phyloP scores from a whole-genome alignment of 2,888 invertebrate species.

The Zelleria hepariella region DNA sequence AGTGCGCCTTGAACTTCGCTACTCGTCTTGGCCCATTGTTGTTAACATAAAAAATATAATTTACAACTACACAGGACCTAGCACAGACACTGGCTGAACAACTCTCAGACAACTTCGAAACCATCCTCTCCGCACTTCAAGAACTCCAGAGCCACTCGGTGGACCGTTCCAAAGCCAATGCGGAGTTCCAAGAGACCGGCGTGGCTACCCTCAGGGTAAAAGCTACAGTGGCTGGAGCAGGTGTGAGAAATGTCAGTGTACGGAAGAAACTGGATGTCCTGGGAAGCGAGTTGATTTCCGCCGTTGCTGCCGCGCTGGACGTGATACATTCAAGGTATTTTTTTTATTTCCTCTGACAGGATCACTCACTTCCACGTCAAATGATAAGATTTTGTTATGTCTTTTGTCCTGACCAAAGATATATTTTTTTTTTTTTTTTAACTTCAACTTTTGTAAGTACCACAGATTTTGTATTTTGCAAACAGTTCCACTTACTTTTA shows the following conservation, averaged over 20 bases:
- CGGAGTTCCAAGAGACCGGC: slow-evolving; percentile 78
- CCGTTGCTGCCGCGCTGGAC: slow-evolving; percentile 62
- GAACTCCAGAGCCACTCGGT: slow-evolving; percentile 79
- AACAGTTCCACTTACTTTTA: too few species aligned
- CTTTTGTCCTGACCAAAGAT: too few species aligned
- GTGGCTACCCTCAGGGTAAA: slow-evolving; percentile 81
- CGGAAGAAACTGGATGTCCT: slow-evolving; percentile 67
- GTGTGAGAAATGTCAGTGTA: slow-evolving; percentile 61
- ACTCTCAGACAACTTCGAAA: slow-evolving; percentile 63
- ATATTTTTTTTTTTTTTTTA: too few species aligned
- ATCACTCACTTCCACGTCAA: background rate
- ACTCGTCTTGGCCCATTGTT: background rate
- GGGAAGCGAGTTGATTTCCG: slow-evolving; percentile 69
- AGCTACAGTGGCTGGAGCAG: slow-evolving; percentile 67
- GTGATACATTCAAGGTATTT: slow-evolving; percentile 55
- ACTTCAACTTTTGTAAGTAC: too few species aligned
- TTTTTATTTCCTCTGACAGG: too few species aligned
- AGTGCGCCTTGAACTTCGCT: too few species aligned
- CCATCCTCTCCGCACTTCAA: slow-evolving; percentile 68
- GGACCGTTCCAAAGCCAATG: slow-evolving; percentile 78
- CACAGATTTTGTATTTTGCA: too few species aligned
- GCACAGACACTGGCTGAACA: slow-evolving; percentile 70
- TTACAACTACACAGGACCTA: slow-evolving; percentile 64
- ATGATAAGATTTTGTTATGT: too few species aligned
- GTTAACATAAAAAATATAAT: background rate